Base-by-base conservation (phyloP, 2,797 vertebrate species). In the Megalops cyprinoides region DNA sequence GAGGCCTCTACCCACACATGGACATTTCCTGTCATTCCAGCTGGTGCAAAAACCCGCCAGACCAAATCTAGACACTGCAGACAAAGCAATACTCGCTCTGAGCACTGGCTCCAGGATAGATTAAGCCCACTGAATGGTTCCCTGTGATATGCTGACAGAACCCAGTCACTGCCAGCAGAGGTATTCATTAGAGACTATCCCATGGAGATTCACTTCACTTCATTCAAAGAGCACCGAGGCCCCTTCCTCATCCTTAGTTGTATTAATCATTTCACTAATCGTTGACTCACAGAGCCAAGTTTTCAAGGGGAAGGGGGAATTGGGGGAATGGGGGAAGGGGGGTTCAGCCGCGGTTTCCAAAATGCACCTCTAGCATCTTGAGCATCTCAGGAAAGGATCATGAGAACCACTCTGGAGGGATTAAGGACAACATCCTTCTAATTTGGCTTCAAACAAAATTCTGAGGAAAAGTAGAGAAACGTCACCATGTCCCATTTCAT, bases 211-310 rank as follows among this genome's bases (percentile, higher is more conserved):
- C n/a, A 65, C 15, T 34, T 37, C 37, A 87, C 83, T 84, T 86
- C 85, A 79, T 77, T 91, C 80, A 81, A 89, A 88, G 85, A 78
- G 82, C 79, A 85, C 81, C 81, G 82, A 86, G 89, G 65, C 82
- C 79, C 83, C 87, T 88, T 87, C 82, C 74, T 77, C 83, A 74
- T 84, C 84, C 55, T 83, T 69, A 84, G 74, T 55, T 53, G 44
- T 62, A 92, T 93, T 91, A 88, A 92, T 93, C 89, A 92, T 88
- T 74, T 60, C 39, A 77, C 77, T 76, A 86, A 89, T 90, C 81
- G 85, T 90, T 89, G 89, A 89, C 87, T 88, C 71, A 69, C 81
- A 44, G 77, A 78, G n/a, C 34, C 25, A 58, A 79, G 56, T 84
- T 77, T 74, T n/a, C n/a, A n/a, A n/a, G n/a, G n/a, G n/a, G n/a